Evolutionary conservation across 2,113 vertebrate species (phyloP).

Genomic region (Furnarius figulus): DNA sequence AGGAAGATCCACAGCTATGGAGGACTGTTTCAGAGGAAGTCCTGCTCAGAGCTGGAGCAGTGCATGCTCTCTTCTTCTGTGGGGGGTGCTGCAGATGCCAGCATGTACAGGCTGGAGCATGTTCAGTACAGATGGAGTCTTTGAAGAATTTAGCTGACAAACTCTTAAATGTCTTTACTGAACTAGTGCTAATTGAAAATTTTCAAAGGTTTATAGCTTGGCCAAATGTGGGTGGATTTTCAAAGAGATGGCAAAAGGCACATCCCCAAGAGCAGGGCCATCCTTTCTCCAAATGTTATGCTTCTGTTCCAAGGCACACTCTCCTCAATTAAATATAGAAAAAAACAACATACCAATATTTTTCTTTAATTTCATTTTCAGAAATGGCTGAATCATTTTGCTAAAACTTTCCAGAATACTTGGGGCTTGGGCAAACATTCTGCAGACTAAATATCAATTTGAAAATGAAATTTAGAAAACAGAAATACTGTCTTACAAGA

Average conservation of each 20-base stretch:
- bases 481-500: not conserved
- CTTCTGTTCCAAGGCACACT: slow-evolving; percentile 54
- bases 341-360: slow-evolving; percentile 58
- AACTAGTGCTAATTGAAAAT: slow-evolving; percentile 67
- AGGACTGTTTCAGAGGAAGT: not conserved
- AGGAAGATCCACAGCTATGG: not conserved
- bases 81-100: slow-evolving; percentile 51
- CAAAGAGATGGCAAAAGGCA: slow-evolving; percentile 65
- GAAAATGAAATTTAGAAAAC: not conserved
- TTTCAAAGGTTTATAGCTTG: slow-evolving; percentile 65
- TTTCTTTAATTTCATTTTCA: slow-evolving; percentile 43
- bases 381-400: slow-evolving; percentile 66
- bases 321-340: slow-evolving; percentile 49
- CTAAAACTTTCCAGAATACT: slow-evolving; percentile 53
- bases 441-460: not conserved
- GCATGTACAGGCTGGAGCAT: slow-evolving; percentile 53
- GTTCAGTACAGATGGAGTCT: slow-evolving; percentile 63
- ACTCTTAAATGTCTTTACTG: slow-evolving; percentile 63
- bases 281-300: slow-evolving; percentile 62
- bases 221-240: slow-evolving; percentile 72
- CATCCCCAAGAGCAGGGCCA: slow-evolving; percentile 57
- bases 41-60: not conserved
- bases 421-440: not conserved
- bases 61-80: not conserved
- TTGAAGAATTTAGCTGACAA: slow-evolving; percentile 70